Percentiles rank a stretch among this genome's conserved stretches.
These are phyloP conservation scores for Tautogolabrus adspersus DNA, from an alignment of 2,113 vertebrate species.

Conservation along the genomic window DNA sequence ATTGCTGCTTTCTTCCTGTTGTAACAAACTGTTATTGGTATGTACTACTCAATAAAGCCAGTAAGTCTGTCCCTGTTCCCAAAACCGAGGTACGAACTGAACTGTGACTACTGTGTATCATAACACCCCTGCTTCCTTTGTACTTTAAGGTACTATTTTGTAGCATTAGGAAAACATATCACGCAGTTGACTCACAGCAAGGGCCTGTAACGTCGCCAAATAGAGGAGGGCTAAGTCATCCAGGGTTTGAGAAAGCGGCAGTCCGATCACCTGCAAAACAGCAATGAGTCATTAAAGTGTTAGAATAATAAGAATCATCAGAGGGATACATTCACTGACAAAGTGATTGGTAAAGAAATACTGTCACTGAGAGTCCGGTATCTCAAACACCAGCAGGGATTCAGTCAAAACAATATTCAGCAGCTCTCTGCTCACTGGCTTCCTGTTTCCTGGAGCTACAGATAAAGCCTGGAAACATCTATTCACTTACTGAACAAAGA, in stretches of 20 bases:
- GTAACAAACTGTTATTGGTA: no score
- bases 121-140: background rate
- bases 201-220: slow-evolving; percentile 92
- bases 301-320: background rate
- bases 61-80: no score
- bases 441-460: slow-evolving; percentile 3
- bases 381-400: slow-evolving; percentile 2
- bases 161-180: background rate
- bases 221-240: slow-evolving; percentile 95
- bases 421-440: background rate
- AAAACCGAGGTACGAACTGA: no score
- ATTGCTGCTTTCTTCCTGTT: no score
- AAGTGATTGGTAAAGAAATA: background rate
- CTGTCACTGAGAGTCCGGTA: background rate
- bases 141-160: no score
- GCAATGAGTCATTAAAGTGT: background rate
- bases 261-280: slow-evolving; percentile 88
- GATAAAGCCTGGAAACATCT: background rate
- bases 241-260: slow-evolving; percentile 88
- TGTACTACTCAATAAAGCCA: no score
- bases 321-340: background rate
- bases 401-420: background rate
- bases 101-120: no score
- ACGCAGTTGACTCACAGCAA: slow-evolving; percentile 88
- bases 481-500: background rate